phyloP scores from a whole-genome alignment of 2,113 vertebrate species.

The Ranitomeya variabilis region DNA sequence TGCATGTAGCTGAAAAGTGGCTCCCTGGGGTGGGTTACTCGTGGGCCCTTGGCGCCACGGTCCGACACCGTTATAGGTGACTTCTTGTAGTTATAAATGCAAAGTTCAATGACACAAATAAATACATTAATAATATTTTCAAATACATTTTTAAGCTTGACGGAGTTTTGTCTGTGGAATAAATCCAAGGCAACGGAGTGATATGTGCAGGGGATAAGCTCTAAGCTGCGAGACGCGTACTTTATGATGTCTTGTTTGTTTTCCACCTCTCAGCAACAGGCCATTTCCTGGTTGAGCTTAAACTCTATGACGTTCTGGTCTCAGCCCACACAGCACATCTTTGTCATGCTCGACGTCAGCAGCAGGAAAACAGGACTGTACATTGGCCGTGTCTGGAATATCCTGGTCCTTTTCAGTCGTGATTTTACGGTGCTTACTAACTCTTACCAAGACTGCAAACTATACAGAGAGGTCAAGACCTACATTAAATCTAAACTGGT shows the following conservation, averaged over 20 bases:
- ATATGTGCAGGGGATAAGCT: constrained; percentile 55
- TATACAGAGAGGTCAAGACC: background rate
- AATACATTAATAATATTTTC: background rate
- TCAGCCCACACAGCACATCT: constrained; percentile 82
- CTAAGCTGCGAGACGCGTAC: constrained; percentile 60
- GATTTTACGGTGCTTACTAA: constrained; percentile 12
- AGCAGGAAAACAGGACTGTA: constrained; percentile 77
- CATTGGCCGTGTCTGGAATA: constrained; percentile 79
- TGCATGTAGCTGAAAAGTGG: no score
- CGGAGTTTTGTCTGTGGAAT: background rate
- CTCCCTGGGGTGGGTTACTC: no score
- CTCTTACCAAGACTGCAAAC: constrained; percentile 1
- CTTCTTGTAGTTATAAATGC: background rate
- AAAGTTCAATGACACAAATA: background rate
- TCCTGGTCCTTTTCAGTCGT: constrained; percentile 67
- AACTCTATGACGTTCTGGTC: constrained; percentile 75
- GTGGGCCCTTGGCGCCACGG: no score
- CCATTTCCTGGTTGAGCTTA: constrained; percentile 79
- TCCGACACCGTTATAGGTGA: background rate
- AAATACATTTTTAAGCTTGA: background rate
- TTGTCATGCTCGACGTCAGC: constrained; percentile 81
- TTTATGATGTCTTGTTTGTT: constrained; percentile 61
- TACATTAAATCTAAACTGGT: background rate
- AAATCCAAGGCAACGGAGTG: constrained; percentile 41
- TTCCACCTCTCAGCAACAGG: constrained; percentile 71